Base-by-base conservation (phyloP, 2,113 vertebrate genomes). In the Columbina picui region DNA sequence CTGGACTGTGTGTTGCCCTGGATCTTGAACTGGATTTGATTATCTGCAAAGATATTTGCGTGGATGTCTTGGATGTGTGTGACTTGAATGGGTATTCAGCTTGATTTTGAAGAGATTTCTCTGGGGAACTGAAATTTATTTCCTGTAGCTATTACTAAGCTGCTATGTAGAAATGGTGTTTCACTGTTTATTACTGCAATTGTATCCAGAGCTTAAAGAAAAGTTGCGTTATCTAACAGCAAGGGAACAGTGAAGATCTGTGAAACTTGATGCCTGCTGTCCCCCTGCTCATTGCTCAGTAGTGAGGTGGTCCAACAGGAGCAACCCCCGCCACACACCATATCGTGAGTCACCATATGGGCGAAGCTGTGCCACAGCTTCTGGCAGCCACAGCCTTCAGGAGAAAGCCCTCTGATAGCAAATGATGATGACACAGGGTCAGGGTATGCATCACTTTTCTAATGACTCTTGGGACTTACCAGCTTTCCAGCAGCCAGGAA, bases 401-500 rank as follows among this genome's bases (percentile, higher is more conserved):
- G 61, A 86, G 64, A 90, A 57, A 86, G 45, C 26, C 39, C 23
- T 65, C 81, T 76, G 84, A 8, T 3, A 60, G 56, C 89, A 97
- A 87, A 89, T 26, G 70, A 29, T 84, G 60, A 92, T 90, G 60
- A 92, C 89, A 76, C n/a, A 68, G 73, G 89, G 56, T 84, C 80
- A 87, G 87, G 82, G 87, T 1, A 0, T 69, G 36, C 84, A 89
- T 88, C 86, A 73, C 85, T 94, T 90, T 57, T 81, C n/a, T 73
- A 71, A 84, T 41, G 45, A 47, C 78, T 87, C 94, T 65, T 53
- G 47, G 73, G 91, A 41, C 89, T 70, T 74, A 52, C 49, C 79
- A 95, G 85, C 83, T 95, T 94, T 92, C 84, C 49, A 71, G 73
- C 87, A 85, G 84, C 50, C 84, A 77, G 81, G 79, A 94, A 96